Evolutionary conservation across 1,140 invertebrate genomes (phyloP), one percentile per base, ranked within the genome.

Genomic region (Eubasilissa regina): DNA sequence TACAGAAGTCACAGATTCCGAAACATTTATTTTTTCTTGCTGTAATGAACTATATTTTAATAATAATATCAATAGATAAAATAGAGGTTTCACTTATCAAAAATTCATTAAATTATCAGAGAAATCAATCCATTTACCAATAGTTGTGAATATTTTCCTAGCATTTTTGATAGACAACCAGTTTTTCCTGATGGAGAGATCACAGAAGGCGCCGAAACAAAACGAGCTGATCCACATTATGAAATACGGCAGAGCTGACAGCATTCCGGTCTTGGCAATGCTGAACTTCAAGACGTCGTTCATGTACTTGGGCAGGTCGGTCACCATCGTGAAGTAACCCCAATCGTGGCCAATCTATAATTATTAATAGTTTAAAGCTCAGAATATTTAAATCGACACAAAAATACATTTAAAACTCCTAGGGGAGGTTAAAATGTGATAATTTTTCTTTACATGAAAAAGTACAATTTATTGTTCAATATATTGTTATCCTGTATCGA

Each of bases 281-380:
- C 95, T 90, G 84, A 95, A 96, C 81, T 94, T 92, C 11, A 97
- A 88, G 0, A 97, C 93, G 79, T 93, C 92, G 51, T 92, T 94
- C 92, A 97, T 93, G 87, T 97, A 96, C 80, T 94, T 94, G 0
- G 97, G 96, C 12, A 98, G 90, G 83, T 96, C 94, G 12, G 94
- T 95, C 13, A 97, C 91, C 87, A 97, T 91, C 4, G 95, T 96
- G 83, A 95, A 96, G 84, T 95, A 95, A 0, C 93, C 94, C 93
- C 95, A 97, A 85, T 96, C 95, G 84, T 96, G 94, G 11, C 94
- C 93, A 81, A 95, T 87, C 85, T 93, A 85, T n/a, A 78, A 19
- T 43, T 56, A 56, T 13, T 25, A 35, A 51, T 1, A 35, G 6
- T 35, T 3, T 35, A 35, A 35, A 35, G 25, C 25, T 35, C 1